These are phyloP conservation scores for Philaethria dido DNA, from an alignment of 2,888 invertebrate genomes.

Conservation along the genomic window DNA sequence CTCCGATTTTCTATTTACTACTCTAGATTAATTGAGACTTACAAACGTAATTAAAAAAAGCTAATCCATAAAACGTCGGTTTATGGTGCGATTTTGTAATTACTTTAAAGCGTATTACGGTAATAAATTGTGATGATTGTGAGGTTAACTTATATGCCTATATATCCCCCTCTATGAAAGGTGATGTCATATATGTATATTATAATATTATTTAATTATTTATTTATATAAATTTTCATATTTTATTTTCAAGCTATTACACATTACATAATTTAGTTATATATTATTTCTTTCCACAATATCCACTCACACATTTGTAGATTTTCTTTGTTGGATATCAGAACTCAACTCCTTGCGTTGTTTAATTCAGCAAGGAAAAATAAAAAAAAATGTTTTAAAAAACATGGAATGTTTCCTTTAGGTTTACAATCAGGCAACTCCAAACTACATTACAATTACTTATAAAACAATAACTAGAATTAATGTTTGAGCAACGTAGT, in stretches of 20 bases:
- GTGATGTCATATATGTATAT: not conserved
- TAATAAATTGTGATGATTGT: conserved; percentile 15
- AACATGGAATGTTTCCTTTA: not conserved
- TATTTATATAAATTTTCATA: no score
- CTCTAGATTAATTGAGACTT: conserved; percentile 50
- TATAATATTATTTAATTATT: not conserved
- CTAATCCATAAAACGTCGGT: conserved; percentile 15
- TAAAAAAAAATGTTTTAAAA: no score
- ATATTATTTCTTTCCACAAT: no score
- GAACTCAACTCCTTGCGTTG: no score
- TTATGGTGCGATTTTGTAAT: conserved; percentile 25
- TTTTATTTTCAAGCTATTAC: no score
- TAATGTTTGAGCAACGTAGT: not conserved
- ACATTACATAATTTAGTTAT: no score
- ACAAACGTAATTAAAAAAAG: conserved; percentile 22
- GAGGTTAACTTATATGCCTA: conserved; percentile 12
- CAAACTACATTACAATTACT: no score
- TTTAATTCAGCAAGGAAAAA: no score
- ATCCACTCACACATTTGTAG: no score
- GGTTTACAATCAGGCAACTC: not conserved
- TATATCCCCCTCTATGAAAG: not conserved
- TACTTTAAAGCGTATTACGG: conserved; percentile 14
- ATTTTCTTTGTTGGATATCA: no score
- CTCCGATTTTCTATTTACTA: conserved; percentile 58
- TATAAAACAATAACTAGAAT: not conserved